A percentile compares a stretch with the other conserved stretches of the same genome.
Evolutionary conservation across 2,888 invertebrate genomes (phyloP).

Genomic region (Catonia carolina): DNA sequence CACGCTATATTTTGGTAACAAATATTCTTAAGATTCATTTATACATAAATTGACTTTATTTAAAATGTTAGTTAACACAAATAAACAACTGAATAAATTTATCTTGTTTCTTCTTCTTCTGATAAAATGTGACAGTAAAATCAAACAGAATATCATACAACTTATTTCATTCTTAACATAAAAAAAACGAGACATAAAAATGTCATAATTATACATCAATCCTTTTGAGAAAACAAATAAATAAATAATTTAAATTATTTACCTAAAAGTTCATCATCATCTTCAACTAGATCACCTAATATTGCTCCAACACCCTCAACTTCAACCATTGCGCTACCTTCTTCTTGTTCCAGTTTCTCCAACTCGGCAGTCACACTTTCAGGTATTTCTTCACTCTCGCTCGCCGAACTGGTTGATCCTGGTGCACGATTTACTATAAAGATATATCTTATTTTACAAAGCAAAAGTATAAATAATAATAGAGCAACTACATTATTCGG

Average conservation of each 20-base stretch:
- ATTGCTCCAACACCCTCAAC: constrained; percentile 68
- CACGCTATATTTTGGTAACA: no score
- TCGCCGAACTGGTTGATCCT: background rate
- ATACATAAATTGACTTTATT: no score
- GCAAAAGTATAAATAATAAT: background rate
- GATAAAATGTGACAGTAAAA: no score
- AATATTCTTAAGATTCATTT: no score
- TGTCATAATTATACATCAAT: background rate
- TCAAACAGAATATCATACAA: no score
- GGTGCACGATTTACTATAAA: background rate
- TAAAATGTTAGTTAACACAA: no score
- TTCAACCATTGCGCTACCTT: constrained; percentile 48
- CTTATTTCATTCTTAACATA: no score
- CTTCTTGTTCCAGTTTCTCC: constrained; percentile 62
- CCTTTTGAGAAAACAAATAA: background rate
- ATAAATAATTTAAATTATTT: constrained; percentile 26
- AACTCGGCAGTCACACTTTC: constrained; percentile 61
- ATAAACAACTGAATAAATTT: no score
- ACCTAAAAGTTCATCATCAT: constrained; percentile 76
- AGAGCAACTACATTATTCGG: no score
- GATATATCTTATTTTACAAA: background rate
- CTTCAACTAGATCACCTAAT: constrained; percentile 73
- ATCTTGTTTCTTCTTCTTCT: no score
- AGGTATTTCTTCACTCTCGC: constrained; percentile 48
- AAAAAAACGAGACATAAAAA: background rate